Evolutionary conservation across 2,113 vertebrate genomes (phyloP).

Genomic region (Syngnathus scovelli): DNA sequence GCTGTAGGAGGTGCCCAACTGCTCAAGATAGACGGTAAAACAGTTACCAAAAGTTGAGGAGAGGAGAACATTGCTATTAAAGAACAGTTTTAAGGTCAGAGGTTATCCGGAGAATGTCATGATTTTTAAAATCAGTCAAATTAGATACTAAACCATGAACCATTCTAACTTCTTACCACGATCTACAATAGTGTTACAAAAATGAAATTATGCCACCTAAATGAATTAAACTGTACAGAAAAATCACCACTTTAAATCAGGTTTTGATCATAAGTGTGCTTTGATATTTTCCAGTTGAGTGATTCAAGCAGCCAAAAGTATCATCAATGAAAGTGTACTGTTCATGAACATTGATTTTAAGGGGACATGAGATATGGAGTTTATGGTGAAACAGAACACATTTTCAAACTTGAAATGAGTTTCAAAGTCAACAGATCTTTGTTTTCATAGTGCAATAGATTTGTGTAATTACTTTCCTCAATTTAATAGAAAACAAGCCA

Average conservation of each 20-base stretch:
- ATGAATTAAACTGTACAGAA: conserved; percentile 1
- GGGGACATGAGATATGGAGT: background rate
- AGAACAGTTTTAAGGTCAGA: too few species aligned
- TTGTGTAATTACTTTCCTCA: conserved; percentile 49
- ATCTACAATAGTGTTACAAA: background rate
- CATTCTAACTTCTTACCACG: background rate
- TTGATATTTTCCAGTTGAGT: conserved; percentile 6
- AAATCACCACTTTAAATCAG: background rate
- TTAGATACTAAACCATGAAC: background rate
- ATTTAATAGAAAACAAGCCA: background rate
- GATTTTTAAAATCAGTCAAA: too few species aligned
- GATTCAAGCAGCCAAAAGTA: conserved; percentile 1
- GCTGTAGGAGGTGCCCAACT: too few species aligned
- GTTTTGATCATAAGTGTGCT: conserved; percentile 30
- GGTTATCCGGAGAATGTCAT: too few species aligned
- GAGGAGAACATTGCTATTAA: too few species aligned
- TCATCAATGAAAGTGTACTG: conserved; percentile 18
- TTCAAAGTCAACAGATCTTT: conserved; percentile 22
- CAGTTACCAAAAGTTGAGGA: too few species aligned
- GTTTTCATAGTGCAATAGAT: conserved; percentile 17
- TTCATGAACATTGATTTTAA: conserved; percentile 34
- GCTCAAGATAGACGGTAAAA: too few species aligned
- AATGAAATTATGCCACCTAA: background rate
- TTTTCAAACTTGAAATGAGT: conserved; percentile 21
- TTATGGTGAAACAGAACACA: conserved; percentile 8